A percentile compares a stretch with the other conserved stretches of the same genome.
Conservation (phyloP, 2,797 vertebrate genomes). For the Eutrigla gurnardus region DNA sequence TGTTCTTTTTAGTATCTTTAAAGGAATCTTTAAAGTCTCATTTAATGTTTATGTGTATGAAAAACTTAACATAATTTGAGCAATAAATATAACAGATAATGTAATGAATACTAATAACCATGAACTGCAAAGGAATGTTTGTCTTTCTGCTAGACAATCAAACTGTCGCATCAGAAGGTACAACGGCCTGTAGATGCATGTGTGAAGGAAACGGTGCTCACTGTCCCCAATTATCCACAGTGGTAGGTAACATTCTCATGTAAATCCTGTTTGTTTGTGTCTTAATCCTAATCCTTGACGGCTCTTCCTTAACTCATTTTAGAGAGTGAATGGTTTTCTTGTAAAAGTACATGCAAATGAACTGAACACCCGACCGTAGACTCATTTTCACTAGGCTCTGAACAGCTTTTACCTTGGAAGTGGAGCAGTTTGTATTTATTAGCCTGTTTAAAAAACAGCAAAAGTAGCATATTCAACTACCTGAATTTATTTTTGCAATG, state of each 20-base stretch:
- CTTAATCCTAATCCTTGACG: conserved; percentile 6
- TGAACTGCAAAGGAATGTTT: conserved; percentile 41
- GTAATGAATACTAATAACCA: conserved; percentile 34
- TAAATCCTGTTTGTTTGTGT: conserved; percentile 32
- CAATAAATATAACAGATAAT: conserved; percentile 62
- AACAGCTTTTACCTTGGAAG: conserved; percentile 15
- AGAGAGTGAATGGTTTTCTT: conserved; percentile 14
- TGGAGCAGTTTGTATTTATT: conserved; percentile 24
- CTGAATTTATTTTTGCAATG: conserved; percentile 38
- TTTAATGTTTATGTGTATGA: conserved; percentile 37
- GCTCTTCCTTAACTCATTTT: conserved; percentile 24
- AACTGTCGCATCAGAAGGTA: conserved; percentile 22
- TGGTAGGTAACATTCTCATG: not conserved
- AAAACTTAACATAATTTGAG: conserved; percentile 51
- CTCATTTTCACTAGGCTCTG: conserved; percentile 5
- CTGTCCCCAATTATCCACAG: not conserved
- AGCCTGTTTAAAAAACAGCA: conserved; percentile 28
- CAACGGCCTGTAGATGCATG: conserved; percentile 42
- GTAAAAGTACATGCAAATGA: conserved; percentile 14
- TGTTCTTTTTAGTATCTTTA: conserved; percentile 17
- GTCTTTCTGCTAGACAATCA: conserved; percentile 5
- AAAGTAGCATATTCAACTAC: conserved; percentile 54
- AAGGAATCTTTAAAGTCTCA: conserved; percentile 25
- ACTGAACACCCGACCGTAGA: not conserved
- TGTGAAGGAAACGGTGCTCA: conserved; percentile 12